Base-by-base conservation (phyloP, 2,797 vertebrate species). In the Enteromius trimaculatus region DNA sequence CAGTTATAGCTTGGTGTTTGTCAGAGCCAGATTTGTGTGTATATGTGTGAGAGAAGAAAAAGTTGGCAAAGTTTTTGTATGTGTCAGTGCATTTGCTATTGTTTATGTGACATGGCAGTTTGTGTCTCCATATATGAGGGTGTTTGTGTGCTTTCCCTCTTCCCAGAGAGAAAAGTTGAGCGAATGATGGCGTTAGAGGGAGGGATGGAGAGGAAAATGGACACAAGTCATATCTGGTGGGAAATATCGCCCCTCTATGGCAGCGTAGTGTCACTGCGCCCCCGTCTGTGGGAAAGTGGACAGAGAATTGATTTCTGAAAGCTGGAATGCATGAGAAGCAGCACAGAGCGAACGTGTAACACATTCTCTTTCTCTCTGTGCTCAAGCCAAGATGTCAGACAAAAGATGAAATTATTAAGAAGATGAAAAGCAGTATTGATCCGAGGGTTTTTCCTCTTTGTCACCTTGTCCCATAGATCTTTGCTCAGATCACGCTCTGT, bases 191-290 rank as follows among this genome's bases (percentile, higher is more conserved):
- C 29, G 37, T 21, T 29, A 3, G 72, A 77, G 62, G 58, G 76
- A 79, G 68, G 65, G 31, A 62, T 68, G 16, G 62, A 71, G 81
- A 70, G 69, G 72, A 62, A 84, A 88, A 84, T 77, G 74, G 87
- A 85, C 83, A 88, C 47, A 23, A 70, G 84, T 81, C 83, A 79
- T 64, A 90, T 90, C 82, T 88, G 72, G 85, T 85, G 85, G 90
- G 89, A 87, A 89, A 88, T 79, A 85, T 83, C 83, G 90, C 88
- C 90, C 84, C 89, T 88, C 83, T 84, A 87, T 91, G 90, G 89
- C 37, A 60, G 77, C 44, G 78, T 23, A 4, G 6, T 49, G 87
- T 77, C 82, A 91, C 81, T 90, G 83, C 89, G 85, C 65, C 55
- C 51, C 44, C 26, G 58, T 13, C 6, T n/a, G 29, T 65, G 81